A percentile compares a stretch with the other conserved stretches of the same genome.
These are phyloP conservation scores for Perodicticus potto DNA, from an alignment of 2,797 vertebrate genomes.

Conservation along the genomic window DNA sequence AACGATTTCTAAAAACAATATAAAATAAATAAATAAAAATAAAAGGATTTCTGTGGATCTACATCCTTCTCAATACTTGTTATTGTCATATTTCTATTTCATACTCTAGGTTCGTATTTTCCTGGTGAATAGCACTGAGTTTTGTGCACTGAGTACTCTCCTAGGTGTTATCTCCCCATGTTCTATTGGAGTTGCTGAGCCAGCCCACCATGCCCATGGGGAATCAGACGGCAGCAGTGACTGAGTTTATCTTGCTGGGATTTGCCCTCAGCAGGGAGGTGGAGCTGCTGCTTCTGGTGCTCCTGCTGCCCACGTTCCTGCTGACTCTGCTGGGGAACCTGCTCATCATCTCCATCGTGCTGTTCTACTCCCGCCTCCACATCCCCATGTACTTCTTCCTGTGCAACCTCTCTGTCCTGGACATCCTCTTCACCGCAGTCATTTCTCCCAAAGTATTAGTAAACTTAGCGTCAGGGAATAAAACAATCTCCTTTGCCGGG, in stretches of 20 bases:
- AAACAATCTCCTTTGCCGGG: constrained; percentile 33
- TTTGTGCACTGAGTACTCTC: neutral
- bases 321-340: constrained; percentile 57
- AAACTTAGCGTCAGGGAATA: neutral
- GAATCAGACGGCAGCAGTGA: neutral
- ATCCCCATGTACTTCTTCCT: constrained; percentile 29
- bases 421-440: constrained; percentile 61
- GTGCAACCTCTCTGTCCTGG: constrained; percentile 49
- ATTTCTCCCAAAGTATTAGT: constrained; percentile 57
- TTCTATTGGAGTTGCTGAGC: neutral
- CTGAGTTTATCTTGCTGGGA: constrained; percentile 52
- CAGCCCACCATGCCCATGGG: neutral
- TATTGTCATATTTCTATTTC: neutral
- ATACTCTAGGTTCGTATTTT: neutral
- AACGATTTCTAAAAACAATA: neutral
- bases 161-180: neutral
- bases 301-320: constrained; percentile 24
- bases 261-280: constrained; percentile 35
- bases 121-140: neutral
- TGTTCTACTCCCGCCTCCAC: neutral
- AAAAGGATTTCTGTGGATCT: neutral
- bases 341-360: constrained; percentile 23
- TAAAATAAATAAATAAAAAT: no score
- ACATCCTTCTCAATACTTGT: neutral
- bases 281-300: constrained; percentile 11